phyloP scores from a whole-genome alignment of 2,888 invertebrate species.

The Zhengitettix transpicula region DNA sequence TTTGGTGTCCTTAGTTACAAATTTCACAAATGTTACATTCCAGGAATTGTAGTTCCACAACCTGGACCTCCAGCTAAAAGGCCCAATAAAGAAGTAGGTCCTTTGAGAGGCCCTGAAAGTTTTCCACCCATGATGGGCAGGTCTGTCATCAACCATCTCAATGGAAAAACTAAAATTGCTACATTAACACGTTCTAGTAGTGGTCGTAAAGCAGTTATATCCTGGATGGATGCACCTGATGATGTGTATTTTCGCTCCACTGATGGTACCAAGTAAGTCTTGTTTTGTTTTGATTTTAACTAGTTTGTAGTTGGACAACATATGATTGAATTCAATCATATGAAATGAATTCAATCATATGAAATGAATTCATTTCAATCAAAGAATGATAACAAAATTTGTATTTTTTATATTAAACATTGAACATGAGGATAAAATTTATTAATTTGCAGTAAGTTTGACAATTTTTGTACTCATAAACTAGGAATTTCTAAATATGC shows the following conservation, averaged over 20 bases:
- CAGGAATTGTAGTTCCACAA: slow-evolving; percentile 22
- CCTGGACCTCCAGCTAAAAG: slow-evolving; percentile 56
- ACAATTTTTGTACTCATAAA: too few relatives aligned
- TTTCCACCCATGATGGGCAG: slow-evolving; percentile 35
- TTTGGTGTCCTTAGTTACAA: too few relatives aligned
- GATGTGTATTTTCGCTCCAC: slow-evolving; percentile 92
- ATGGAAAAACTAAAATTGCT: slow-evolving; percentile 68
- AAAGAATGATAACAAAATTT: too few relatives aligned
- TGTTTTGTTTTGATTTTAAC: neutral
- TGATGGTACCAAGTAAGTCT: slow-evolving; percentile 68
- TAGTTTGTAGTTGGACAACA: neutral
- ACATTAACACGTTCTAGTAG: slow-evolving; percentile 59
- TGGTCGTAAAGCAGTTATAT: slow-evolving; percentile 78
- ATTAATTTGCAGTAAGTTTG: too few relatives aligned
- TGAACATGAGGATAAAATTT: too few relatives aligned
- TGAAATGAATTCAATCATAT: too few relatives aligned
- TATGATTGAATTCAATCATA: neutral
- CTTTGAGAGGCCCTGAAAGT: slow-evolving; percentile 14
- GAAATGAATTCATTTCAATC: too few relatives aligned
- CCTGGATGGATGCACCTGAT: slow-evolving; percentile 96
- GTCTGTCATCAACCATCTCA: slow-evolving; percentile 34
- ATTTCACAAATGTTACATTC: slow-evolving; percentile 2
- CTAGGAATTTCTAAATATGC: too few relatives aligned
- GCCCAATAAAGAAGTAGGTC: slow-evolving; percentile 46
- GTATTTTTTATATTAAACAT: too few relatives aligned